Percentiles rank a stretch among this genome's conserved stretches.
phyloP scores from a whole-genome alignment of 2,797 vertebrate species.

The Sebastes trivittatus region DNA sequence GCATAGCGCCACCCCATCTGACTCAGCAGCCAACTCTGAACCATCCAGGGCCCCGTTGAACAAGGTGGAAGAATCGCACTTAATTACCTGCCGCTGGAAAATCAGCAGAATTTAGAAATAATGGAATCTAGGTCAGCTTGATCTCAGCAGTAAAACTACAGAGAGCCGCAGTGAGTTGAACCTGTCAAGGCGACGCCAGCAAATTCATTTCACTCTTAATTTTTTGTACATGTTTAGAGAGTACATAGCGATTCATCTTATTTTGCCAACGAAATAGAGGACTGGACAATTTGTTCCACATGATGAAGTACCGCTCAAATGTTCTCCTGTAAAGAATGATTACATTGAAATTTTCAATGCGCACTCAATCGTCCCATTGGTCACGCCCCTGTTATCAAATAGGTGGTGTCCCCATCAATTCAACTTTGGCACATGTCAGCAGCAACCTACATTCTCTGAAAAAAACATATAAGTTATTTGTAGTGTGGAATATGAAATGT shows the following conservation, averaged over 20 bases:
- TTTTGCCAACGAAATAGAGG: constrained; percentile 37
- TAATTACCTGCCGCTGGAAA: constrained; percentile 66
- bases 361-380: constrained; percentile 39
- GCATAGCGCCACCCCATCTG: constrained; percentile 64
- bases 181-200: constrained; percentile 28
- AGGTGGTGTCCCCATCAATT: constrained; percentile 56
- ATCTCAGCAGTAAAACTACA: constrained; percentile 38
- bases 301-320: constrained; percentile 54
- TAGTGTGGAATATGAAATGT: constrained; percentile 63
- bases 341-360: constrained; percentile 43
- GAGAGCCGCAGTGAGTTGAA: constrained; percentile 23
- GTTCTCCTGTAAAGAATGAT: constrained; percentile 31
- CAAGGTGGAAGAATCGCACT: constrained; percentile 56
- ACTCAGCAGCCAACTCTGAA: constrained; percentile 74
- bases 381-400: constrained; percentile 35
- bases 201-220: constrained; percentile 40
- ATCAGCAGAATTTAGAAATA: constrained; percentile 66
- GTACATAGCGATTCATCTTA: constrained; percentile 50
- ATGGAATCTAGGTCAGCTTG: constrained; percentile 62
- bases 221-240: constrained; percentile 34
- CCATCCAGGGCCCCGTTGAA: constrained; percentile 45
- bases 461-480: constrained; percentile 53
- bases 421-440: constrained; percentile 62
- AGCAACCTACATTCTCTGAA: constrained; percentile 42
- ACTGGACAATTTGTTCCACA: constrained; percentile 50